Percentiles rank a stretch among this genome's conserved stretches.
Conservation (phyloP, 2,888 invertebrate species). For the Hylaea fasciaria region DNA sequence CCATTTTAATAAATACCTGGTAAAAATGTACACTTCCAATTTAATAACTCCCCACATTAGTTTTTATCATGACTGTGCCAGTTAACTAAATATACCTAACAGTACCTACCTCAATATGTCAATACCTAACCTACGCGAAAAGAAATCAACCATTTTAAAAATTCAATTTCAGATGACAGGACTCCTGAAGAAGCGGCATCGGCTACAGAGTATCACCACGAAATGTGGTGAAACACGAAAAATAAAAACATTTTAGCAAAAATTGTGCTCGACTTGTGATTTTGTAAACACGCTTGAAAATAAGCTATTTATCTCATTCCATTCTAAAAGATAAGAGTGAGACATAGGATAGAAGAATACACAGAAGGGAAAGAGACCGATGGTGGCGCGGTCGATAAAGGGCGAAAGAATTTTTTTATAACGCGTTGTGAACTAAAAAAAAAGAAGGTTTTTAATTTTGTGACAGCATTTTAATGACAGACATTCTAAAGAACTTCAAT, state of each 20-base stretch:
- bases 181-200: constrained; percentile 74
- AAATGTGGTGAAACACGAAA: constrained; percentile 64
- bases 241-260: constrained; percentile 56
- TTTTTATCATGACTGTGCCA: too few relatives aligned
- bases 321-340: constrained; percentile 55
- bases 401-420: constrained; percentile 77
- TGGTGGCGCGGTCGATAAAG: constrained; percentile 52
- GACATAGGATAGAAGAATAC: constrained; percentile 45
- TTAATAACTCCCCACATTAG: too few relatives aligned
- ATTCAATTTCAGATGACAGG: constrained; percentile 79
- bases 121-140: too few relatives aligned
- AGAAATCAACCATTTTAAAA: constrained; percentile 12
- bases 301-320: constrained; percentile 54
- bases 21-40: too few relatives aligned
- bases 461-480: constrained; percentile 56
- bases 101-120: too few relatives aligned
- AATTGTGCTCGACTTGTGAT: constrained; percentile 69
- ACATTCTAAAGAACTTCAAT: constrained; percentile 14
- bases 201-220: constrained; percentile 77
- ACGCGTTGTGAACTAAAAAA: constrained; percentile 76
- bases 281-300: constrained; percentile 57
- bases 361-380: constrained; percentile 47
- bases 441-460: constrained; percentile 62
- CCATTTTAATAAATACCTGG: too few relatives aligned
- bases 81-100: too few relatives aligned